Conservation (phyloP, 2,113 vertebrate genomes). For the Polypterus senegalus region DNA sequence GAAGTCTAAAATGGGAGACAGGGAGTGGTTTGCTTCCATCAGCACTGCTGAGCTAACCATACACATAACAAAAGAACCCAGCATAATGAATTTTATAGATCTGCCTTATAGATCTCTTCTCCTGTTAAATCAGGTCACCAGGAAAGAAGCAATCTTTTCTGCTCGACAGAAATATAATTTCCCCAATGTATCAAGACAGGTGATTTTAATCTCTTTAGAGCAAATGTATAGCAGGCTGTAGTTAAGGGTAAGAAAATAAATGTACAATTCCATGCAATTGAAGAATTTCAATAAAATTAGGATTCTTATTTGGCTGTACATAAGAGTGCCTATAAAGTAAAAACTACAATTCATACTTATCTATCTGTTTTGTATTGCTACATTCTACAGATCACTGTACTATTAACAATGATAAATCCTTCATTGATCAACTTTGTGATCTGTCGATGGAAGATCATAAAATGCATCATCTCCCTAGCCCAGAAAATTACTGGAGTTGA, state of each 20-base stretch:
- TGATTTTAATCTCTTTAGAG: constrained; percentile 13
- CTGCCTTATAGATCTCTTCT: constrained; percentile 10
- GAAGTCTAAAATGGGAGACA: background rate
- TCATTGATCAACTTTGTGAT: too few species aligned
- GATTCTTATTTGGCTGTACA: too few species aligned
- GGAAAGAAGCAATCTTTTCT: constrained; percentile 22
- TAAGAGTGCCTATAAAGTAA: too few species aligned
- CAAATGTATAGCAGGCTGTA: background rate
- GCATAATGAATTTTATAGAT: constrained; percentile 22
- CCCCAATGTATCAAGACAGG: constrained; percentile 13
- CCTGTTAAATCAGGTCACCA: constrained; percentile 15
- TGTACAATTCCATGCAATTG: background rate
- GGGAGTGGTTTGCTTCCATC: background rate
- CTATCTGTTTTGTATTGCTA: too few species aligned
- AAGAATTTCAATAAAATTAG: constrained; percentile 1
- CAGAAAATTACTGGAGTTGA: too few species aligned
- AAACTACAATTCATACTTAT: too few species aligned
- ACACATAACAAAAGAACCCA: constrained; percentile 12
- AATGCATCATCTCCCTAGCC: too few species aligned
- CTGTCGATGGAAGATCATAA: too few species aligned
- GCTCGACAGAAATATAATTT: constrained; percentile 18
- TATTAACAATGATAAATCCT: too few species aligned
- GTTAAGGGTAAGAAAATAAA: constrained; percentile 10
- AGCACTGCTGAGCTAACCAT: constrained; percentile 8
- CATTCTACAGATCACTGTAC: too few species aligned